phyloP scores from a whole-genome alignment of 1,140 invertebrate species.

The Lucilia sericata region DNA sequence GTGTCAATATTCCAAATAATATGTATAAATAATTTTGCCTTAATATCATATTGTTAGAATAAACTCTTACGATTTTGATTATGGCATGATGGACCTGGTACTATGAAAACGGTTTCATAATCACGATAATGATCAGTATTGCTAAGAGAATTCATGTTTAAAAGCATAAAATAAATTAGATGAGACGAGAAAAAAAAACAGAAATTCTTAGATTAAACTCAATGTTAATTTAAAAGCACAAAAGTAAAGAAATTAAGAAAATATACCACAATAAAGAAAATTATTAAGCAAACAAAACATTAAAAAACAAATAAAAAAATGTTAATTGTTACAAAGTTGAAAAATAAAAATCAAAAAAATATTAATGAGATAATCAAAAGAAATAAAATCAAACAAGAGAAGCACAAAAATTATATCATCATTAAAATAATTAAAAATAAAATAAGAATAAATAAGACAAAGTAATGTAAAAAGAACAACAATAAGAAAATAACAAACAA shows the following conservation, averaged over 20 bases:
- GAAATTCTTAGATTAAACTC: background rate
- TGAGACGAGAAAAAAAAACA: background rate
- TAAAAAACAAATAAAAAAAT: constrained; percentile 18
- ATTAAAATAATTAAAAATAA: constrained; percentile 30
- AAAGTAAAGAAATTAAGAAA: background rate
- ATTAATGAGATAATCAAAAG: background rate
- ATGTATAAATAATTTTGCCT: constrained; percentile 18
- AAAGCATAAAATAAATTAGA: background rate
- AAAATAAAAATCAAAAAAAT: background rate
- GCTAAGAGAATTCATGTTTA: constrained; percentile 51
- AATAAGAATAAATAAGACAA: background rate
- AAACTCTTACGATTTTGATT: constrained; percentile 67
- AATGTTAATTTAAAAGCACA: background rate
- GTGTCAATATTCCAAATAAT: background rate
- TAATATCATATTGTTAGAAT: background rate
- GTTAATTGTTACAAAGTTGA: background rate
- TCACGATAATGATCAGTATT: constrained; percentile 75
- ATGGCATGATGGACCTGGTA: constrained; percentile 75
- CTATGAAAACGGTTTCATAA: constrained; percentile 82
- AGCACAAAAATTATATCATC: constrained; percentile 22
- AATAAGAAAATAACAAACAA: background rate
- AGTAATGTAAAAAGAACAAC: background rate
- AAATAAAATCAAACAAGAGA: background rate
- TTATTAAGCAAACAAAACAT: background rate
- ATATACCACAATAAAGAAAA: background rate